A percentile compares a stretch with the other conserved stretches of the same genome.
Evolutionary conservation across 2,113 vertebrate genomes (phyloP).

Genomic region (Ciconia maguari): DNA sequence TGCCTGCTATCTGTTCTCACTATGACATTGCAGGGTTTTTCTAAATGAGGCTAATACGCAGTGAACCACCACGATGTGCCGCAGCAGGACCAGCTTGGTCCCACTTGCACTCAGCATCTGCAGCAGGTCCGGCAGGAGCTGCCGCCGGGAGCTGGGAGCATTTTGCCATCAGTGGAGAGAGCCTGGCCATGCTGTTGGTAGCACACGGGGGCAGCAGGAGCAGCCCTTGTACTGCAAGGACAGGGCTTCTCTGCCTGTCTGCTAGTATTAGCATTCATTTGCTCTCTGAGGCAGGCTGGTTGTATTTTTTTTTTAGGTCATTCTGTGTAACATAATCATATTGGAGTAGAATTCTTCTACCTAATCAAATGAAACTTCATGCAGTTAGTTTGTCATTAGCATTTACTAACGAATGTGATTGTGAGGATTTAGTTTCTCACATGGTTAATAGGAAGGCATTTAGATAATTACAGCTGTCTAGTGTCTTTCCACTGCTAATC

Average conservation of each 20-base stretch:
- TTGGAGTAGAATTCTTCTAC: constrained; percentile 70
- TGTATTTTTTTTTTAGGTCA: not conserved
- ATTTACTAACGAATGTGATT: constrained; percentile 76
- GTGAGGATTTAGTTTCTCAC: constrained; percentile 74
- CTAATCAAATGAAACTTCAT: constrained; percentile 75
- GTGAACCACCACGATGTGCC: not conserved
- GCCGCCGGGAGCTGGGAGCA: not conserved
- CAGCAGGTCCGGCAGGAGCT: not conserved
- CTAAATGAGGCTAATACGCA: not conserved
- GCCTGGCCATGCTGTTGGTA: not conserved
- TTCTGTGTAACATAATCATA: constrained; percentile 72
- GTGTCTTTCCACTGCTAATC: constrained; percentile 72
- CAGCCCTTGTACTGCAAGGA: not conserved
- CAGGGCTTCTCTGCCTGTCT: not conserved
- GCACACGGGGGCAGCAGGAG: not conserved
- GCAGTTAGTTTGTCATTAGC: constrained; percentile 77
- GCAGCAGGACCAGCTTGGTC: not conserved
- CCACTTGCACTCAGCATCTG: accelerated
- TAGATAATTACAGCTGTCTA: constrained; percentile 78
- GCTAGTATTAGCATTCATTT: constrained; percentile 23
- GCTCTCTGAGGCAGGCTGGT: not conserved
- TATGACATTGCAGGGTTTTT: not conserved
- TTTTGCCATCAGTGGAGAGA: not conserved
- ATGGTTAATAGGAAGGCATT: constrained; percentile 77
- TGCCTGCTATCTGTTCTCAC: not conserved